A percentile compares a stretch with the other conserved stretches of the same genome.
phyloP scores from a whole-genome alignment of 1,140 invertebrate species.

The Rhyzopertha dominica region DNA sequence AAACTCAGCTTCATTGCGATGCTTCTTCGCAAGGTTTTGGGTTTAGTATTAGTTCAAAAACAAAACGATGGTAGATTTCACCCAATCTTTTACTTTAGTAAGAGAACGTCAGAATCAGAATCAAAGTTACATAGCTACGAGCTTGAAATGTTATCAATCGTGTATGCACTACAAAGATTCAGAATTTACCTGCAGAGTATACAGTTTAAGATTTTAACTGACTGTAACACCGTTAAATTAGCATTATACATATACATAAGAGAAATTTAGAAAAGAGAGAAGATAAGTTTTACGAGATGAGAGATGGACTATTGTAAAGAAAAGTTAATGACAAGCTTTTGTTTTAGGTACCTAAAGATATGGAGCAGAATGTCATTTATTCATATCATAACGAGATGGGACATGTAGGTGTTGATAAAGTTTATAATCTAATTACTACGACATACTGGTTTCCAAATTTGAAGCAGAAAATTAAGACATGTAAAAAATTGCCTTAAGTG shows the following conservation, averaged over 20 bases:
- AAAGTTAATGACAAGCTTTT: conserved; percentile 14
- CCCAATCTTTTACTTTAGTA: conserved; percentile 46
- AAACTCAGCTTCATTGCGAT: conserved; percentile 23
- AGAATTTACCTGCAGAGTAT: conserved; percentile 46
- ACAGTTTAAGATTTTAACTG: conserved; percentile 45
- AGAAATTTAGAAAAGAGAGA: conserved; percentile 9
- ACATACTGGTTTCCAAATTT: conserved; percentile 32
- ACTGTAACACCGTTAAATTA: conserved; percentile 24
- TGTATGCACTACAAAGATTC: conserved; percentile 48
- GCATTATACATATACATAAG: conserved; percentile 9
- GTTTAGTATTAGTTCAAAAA: conserved; percentile 38
- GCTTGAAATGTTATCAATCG: conserved; percentile 49
- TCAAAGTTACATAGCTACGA: conserved; percentile 46
- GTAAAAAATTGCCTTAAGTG: conserved; percentile 27
- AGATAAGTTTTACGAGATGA: conserved; percentile 14
- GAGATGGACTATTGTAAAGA: conserved; percentile 13
- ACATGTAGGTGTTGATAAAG: conserved; percentile 31
- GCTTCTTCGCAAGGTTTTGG: conserved; percentile 15
- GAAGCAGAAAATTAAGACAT: conserved; percentile 22
- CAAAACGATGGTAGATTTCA: conserved; percentile 29
- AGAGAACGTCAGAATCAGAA: conserved; percentile 43
- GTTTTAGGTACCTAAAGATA: conserved; percentile 31
- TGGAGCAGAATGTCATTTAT: conserved; percentile 23
- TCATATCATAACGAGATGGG: conserved; percentile 32
- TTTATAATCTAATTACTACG: conserved; percentile 19